Evolutionary conservation across 2,113 vertebrate species (phyloP).

Genomic region (Indri indri): DNA sequence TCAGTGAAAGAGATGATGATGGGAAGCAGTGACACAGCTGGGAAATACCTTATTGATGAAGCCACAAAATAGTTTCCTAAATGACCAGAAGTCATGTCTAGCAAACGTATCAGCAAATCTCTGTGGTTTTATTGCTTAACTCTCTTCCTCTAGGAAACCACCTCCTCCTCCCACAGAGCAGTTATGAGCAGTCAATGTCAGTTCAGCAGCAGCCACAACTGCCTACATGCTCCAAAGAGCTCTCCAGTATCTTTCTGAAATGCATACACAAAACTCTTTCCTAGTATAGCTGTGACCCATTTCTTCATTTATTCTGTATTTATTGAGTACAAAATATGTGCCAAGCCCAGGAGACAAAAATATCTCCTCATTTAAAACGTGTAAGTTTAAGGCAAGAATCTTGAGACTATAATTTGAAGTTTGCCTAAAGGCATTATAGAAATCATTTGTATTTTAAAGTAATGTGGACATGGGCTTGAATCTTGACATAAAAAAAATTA

Average conservation of each 20-base stretch:
- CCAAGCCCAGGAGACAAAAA: neutral
- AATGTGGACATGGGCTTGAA: neutral
- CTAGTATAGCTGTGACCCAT: neutral
- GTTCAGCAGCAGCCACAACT: neutral
- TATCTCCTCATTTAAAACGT: neutral
- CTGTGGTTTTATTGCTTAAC: constrained; percentile 20
- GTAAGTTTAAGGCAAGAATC: neutral
- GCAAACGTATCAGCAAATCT: neutral
- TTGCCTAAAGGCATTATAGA: neutral
- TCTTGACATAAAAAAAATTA: neutral
- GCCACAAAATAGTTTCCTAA: constrained; percentile 39
- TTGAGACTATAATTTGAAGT: neutral
- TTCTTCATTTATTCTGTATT: neutral
- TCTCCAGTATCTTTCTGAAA: neutral
- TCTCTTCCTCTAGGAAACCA: constrained; percentile 36
- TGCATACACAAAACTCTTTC: neutral
- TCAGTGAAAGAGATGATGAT: neutral
- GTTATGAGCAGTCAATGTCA: neutral
- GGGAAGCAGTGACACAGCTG: neutral
- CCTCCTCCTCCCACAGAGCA: neutral
- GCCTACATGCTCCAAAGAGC: neutral
- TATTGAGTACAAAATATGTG: neutral
- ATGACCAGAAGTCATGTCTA: neutral
- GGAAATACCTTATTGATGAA: constrained; percentile 27
- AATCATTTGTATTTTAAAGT: neutral